phyloP scores from a whole-genome alignment of 2,797 vertebrate species.

The Pseudochromis fuscus region DNA sequence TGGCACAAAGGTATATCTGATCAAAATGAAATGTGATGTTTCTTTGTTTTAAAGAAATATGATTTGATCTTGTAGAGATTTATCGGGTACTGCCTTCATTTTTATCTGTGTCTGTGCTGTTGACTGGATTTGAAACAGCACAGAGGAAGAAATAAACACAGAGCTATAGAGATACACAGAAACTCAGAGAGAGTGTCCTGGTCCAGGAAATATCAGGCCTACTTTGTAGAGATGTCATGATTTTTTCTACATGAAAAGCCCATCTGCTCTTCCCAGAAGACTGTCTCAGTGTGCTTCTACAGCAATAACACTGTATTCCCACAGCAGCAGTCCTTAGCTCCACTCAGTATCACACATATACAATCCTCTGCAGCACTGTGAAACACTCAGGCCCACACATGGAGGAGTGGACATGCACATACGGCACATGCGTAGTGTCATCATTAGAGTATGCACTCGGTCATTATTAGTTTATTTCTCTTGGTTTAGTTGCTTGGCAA shows the following conservation, averaged over 20 bases:
- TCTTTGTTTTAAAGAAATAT: constrained; percentile 1
- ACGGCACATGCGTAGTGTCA: constrained; percentile 7
- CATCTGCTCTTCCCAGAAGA: constrained; percentile 83
- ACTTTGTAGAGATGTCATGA: constrained; percentile 76
- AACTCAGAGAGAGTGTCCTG: constrained; percentile 44
- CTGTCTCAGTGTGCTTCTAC: constrained; percentile 70
- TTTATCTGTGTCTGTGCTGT: neutral
- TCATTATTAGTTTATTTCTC: constrained; percentile 60
- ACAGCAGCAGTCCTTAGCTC: constrained; percentile 63
- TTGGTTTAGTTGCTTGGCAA: constrained; percentile 78
- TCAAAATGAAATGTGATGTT: constrained; percentile 1
- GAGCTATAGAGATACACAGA: constrained; percentile 30
- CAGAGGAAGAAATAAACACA: constrained; percentile 14
- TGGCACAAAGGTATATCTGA: neutral
- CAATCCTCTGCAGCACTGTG: constrained; percentile 31
- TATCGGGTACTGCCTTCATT: neutral
- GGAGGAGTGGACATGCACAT: constrained; percentile 24
- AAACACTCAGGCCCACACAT: constrained; percentile 55
- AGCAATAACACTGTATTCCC: constrained; percentile 79
- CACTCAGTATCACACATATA: constrained; percentile 66
- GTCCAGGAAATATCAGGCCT: constrained; percentile 67
- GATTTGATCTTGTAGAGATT: neutral
- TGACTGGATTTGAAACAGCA: neutral
- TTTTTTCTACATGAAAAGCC: constrained; percentile 85
- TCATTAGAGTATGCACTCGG: constrained; percentile 24